Conservation (phyloP, 2,888 invertebrate species). For the Bellardia pandia region DNA sequence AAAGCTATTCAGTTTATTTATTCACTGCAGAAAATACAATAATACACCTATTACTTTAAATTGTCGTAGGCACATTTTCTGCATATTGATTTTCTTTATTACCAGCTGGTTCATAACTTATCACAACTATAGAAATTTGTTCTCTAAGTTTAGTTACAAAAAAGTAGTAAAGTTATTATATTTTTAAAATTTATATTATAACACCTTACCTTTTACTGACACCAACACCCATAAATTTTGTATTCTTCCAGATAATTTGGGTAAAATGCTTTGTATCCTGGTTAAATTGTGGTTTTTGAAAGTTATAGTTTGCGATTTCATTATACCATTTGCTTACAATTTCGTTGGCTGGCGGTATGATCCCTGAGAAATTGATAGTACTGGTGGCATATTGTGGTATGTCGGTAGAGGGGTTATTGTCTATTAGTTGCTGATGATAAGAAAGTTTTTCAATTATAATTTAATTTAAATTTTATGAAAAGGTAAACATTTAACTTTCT, state of each 20-base stretch:
- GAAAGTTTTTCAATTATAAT: background rate
- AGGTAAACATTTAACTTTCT: too few species aligned
- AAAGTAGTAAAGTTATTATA: background rate
- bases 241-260: conserved; percentile 92
- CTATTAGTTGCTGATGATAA: background rate
- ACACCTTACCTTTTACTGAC: conserved; percentile 85
- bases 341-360: conserved; percentile 85
- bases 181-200: background rate
- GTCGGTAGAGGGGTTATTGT: background rate
- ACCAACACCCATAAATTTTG: conserved; percentile 91
- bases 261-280: conserved; percentile 92
- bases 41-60: background rate
- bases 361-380: background rate
- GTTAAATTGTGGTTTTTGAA: conserved; percentile 86
- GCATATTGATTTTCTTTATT: conserved; percentile 67
- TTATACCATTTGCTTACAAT: conserved; percentile 93
- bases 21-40: background rate
- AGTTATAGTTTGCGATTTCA: conserved; percentile 89
- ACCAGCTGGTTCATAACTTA: conserved; percentile 74
- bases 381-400: conserved; percentile 1
- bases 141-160: conserved; percentile 47
- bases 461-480: too few species aligned
- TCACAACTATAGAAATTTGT: conserved; percentile 63
- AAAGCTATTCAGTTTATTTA: background rate
- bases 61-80: conserved; percentile 66